phyloP scores from a whole-genome alignment of 2,888 invertebrate genomes.

The Ornithoptera priamus region DNA sequence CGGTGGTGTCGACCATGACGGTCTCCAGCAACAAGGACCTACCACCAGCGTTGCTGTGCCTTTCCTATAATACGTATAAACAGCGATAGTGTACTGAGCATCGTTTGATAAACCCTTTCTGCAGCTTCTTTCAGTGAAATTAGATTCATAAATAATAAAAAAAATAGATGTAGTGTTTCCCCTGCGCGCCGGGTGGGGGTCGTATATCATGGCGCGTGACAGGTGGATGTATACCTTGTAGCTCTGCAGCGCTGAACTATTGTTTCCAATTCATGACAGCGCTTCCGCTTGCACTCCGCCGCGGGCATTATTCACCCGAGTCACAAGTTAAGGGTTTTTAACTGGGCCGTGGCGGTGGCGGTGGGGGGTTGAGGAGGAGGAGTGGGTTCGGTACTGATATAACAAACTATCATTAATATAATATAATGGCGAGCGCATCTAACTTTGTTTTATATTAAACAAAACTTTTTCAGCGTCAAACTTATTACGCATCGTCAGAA shows the following conservation, averaged over 20 bases:
- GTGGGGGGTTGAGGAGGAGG: not conserved
- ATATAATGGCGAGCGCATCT: too few relatives aligned
- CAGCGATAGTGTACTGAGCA: not conserved
- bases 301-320: constrained; percentile 17
- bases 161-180: not conserved
- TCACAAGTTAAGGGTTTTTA: constrained; percentile 27
- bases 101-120: not conserved
- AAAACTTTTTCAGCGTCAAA: too few relatives aligned
- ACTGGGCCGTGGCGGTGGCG: constrained; percentile 22
- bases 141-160: constrained; percentile 5
- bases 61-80: not conserved
- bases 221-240: constrained; percentile 10
- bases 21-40: too few relatives aligned
- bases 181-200: too few relatives aligned
- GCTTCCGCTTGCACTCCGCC: constrained; percentile 6
- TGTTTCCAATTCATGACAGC: constrained; percentile 28
- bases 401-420: too few relatives aligned
- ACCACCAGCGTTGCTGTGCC: too few relatives aligned
- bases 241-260: constrained; percentile 17
- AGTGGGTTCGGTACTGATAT: too few relatives aligned
- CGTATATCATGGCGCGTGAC: constrained; percentile 16
- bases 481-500: too few relatives aligned
- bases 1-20: too few relatives aligned
- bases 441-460: too few relatives aligned
- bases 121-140: not conserved